Percentiles rank a stretch among this genome's conserved stretches.
phyloP scores from a whole-genome alignment of 2,797 vertebrate species.

The Mionectes olivaceus region DNA sequence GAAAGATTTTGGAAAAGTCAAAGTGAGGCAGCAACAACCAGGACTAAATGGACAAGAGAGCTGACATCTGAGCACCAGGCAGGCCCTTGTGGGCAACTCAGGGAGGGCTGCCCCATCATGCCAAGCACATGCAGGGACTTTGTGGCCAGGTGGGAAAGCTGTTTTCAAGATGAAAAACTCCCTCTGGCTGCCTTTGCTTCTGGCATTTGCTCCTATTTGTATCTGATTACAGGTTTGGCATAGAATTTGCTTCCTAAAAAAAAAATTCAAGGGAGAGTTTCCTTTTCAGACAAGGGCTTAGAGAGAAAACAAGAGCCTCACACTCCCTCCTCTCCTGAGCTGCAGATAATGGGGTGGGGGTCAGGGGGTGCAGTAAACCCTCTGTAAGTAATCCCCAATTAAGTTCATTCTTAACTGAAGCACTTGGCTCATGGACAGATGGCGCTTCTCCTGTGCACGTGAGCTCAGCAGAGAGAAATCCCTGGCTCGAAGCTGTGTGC shows the following conservation, averaged over 20 bases:
- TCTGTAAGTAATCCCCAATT: constrained; percentile 21
- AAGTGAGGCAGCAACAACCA: neutral
- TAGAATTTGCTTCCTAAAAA: neutral
- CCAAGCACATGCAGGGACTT: neutral
- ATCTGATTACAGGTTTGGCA: constrained; percentile 17
- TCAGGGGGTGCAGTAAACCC: neutral
- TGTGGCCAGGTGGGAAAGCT: neutral
- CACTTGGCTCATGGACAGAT: neutral
- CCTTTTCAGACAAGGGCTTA: constrained; percentile 14
- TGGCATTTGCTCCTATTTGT: neutral
- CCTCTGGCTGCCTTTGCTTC: constrained; percentile 11
- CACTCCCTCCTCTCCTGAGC: neutral
- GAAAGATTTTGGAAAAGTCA: neutral
- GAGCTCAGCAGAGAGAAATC: constrained; percentile 20
- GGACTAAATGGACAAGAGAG: neutral
- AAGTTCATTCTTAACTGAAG: constrained; percentile 5
- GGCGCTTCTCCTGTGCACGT: neutral
- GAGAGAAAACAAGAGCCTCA: neutral
- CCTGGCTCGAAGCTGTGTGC: neutral
- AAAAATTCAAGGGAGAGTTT: neutral
- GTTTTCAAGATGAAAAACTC: constrained; percentile 29
- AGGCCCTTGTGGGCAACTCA: rapidly evolving
- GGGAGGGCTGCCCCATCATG: neutral
- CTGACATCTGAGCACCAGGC: neutral
- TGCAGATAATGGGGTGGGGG: neutral